Evolutionary conservation across 2,113 vertebrate genomes (phyloP), one percentile per base, ranked within the genome.

Genomic region (Shinisaurus crocodilurus): DNA sequence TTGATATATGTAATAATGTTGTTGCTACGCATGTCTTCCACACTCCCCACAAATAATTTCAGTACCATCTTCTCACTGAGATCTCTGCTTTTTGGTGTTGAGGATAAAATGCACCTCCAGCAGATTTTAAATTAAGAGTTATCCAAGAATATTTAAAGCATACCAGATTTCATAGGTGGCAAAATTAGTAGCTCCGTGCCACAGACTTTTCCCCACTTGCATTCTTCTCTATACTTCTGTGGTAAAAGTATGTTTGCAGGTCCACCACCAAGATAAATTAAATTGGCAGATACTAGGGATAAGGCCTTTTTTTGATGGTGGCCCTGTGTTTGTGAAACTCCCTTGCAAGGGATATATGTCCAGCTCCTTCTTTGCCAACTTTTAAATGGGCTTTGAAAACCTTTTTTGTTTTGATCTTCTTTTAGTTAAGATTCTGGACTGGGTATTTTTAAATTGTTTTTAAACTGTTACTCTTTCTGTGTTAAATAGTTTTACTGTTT

Each of bases 161-260:
- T 82, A 85, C 88, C 16, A 34, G n/a, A 67, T 87, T 87, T n/a
- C 16, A 63, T 67, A 92, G 5, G 1, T 69, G 37, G n/a, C 86
- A 90, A 89, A 93, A 92, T 84, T 25, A 65, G 16, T 69, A 5
- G 90, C 87, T 79, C 60, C 86, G 60, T 48, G 27, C 90, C 92
- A 67, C 37, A 18, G 27, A 2, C 88, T 89, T 88, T 76, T 15
- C 25, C 89, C 88, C 84, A 63, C 8, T 90, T 40, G 50, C 32
- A 7, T 63, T 63, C 15, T 87, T 77, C 6, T 86, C 72, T 75
- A 16, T 65, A 87, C 15, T 3, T 85, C 60, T 45, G 40, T 69
- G 5, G 0, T 29, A 43, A 25, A 70, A 29, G 6, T n/a, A 54
- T 57, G 10, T 34, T 81, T 57, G 13, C 32, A 54, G 12, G 15